These are phyloP conservation scores for Oligia fasciuncula DNA, from an alignment of 2,888 invertebrate species.

Conservation along the genomic window DNA sequence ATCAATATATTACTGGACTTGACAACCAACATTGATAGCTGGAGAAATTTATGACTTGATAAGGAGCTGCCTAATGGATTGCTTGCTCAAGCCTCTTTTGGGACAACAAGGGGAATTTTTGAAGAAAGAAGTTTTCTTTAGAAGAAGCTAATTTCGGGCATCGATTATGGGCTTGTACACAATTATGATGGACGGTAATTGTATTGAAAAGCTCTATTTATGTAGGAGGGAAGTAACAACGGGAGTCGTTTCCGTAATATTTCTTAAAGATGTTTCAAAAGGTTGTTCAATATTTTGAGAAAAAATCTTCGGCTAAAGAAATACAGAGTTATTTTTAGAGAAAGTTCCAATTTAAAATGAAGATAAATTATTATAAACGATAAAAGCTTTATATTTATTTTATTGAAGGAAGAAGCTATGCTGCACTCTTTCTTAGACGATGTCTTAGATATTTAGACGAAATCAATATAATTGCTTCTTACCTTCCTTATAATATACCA, in stretches of 20 bases:
- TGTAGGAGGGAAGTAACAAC: constrained; percentile 44
- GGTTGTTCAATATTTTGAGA: constrained; percentile 19
- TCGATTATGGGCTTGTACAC: constrained; percentile 54
- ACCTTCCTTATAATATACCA: not conserved
- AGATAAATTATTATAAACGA: not conserved
- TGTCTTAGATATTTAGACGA: not conserved
- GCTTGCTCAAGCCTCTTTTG: constrained; percentile 62
- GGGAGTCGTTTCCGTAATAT: constrained; percentile 16
- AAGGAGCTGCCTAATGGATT: constrained; percentile 84
- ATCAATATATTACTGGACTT: constrained; percentile 76
- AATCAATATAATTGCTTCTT: not conserved
- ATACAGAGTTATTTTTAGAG: not conserved
- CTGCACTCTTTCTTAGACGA: not conserved
- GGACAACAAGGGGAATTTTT: constrained; percentile 33
- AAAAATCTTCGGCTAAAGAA: not conserved
- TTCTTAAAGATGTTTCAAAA: constrained; percentile 14
- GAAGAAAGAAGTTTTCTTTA: constrained; percentile 39
- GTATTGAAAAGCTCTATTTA: constrained; percentile 44
- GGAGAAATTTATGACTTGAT: constrained; percentile 83
- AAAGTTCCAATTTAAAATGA: not conserved
- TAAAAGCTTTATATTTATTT: not conserved
- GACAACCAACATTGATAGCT: constrained; percentile 75
- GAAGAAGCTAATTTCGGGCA: constrained; percentile 53
- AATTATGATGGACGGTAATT: constrained; percentile 58
- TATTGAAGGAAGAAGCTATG: not conserved